A percentile compares a stretch with the other conserved stretches of the same genome.
phyloP scores from a whole-genome alignment of 2,888 invertebrate species.

The Pachliopta kotzebuea region DNA sequence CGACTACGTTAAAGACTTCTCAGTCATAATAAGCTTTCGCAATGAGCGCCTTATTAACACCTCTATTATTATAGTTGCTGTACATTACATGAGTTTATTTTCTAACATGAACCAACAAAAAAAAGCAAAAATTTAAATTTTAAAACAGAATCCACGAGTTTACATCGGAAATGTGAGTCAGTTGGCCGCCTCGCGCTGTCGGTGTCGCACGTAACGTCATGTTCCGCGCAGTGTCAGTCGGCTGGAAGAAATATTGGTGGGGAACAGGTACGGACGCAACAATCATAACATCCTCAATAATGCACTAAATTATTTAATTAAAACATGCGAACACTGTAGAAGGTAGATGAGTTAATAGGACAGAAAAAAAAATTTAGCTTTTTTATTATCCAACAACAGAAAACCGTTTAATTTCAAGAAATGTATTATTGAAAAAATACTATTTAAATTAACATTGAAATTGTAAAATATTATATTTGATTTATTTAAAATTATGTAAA shows the following conservation, averaged over 20 bases:
- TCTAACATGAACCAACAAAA: background rate
- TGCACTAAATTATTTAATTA: constrained; percentile 41
- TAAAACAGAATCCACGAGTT: constrained; percentile 40
- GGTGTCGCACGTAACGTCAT: constrained; percentile 64
- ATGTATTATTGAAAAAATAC: background rate
- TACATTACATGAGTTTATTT: background rate
- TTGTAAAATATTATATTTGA: background rate
- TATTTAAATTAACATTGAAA: background rate
- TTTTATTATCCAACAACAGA: background rate
- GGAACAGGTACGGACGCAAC: constrained; percentile 74
- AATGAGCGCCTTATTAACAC: constrained; percentile 8
- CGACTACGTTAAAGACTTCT: constrained; percentile 31
- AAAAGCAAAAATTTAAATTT: constrained; percentile 42
- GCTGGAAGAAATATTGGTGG: constrained; percentile 77
- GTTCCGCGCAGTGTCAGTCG: constrained; percentile 71
- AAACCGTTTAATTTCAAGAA: no score
- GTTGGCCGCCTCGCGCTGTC: constrained; percentile 66
- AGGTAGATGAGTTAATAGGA: background rate
- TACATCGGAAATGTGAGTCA: constrained; percentile 42
- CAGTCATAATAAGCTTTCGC: constrained; percentile 3
- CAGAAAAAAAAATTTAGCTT: background rate
- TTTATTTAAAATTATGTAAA: background rate
- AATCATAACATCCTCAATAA: constrained; percentile 65
- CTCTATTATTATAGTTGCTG: background rate
- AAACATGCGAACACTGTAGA: background rate